Percentiles rank a stretch among this genome's conserved stretches.
These are phyloP conservation scores for Epizoanthus illoricatus DNA, from an alignment of 92 coral and sea anemone genomes.

Conservation along the genomic window DNA sequence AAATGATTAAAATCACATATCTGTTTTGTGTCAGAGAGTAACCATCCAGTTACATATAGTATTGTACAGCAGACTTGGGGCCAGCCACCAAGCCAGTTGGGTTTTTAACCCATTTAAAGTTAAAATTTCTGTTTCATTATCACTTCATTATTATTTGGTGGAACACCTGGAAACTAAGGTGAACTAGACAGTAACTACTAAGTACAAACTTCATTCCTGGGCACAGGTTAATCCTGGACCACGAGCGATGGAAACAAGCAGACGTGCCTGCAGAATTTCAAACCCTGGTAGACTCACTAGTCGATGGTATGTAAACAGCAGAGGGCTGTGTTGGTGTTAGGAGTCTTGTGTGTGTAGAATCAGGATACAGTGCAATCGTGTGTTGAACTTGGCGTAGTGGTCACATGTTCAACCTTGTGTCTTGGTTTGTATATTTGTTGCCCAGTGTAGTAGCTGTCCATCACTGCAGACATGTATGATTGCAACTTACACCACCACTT, in stretches of 20 bases:
- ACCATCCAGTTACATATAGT: too few species aligned
- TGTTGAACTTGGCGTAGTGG: not conserved
- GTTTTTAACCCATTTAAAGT: not conserved
- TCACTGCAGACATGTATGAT: too few species aligned
- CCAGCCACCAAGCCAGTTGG: too few species aligned
- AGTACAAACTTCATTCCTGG: not conserved
- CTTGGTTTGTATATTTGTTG: not conserved
- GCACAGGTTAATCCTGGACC: constrained; percentile 88
- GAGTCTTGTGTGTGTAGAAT: not conserved
- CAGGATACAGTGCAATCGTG: not conserved
- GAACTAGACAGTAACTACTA: not conserved
- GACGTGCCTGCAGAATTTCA: constrained; percentile 97
- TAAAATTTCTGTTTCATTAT: not conserved
- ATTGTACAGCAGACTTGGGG: too few species aligned
- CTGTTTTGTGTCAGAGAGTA: too few species aligned
- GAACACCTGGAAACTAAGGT: not conserved
- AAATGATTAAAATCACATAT: too few species aligned
- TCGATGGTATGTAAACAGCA: constrained; percentile 68
- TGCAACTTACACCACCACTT: too few species aligned
- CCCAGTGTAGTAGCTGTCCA: too few species aligned
- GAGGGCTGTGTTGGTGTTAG: not conserved
- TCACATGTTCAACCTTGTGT: too few species aligned
- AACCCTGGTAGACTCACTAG: constrained; percentile 80
- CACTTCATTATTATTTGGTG: not conserved
- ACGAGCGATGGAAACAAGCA: constrained; percentile 99